Evolutionary conservation across 2,113 vertebrate species (phyloP), one percentile per base, ranked within the genome.

Genomic region (Nematolebias whitei): DNA sequence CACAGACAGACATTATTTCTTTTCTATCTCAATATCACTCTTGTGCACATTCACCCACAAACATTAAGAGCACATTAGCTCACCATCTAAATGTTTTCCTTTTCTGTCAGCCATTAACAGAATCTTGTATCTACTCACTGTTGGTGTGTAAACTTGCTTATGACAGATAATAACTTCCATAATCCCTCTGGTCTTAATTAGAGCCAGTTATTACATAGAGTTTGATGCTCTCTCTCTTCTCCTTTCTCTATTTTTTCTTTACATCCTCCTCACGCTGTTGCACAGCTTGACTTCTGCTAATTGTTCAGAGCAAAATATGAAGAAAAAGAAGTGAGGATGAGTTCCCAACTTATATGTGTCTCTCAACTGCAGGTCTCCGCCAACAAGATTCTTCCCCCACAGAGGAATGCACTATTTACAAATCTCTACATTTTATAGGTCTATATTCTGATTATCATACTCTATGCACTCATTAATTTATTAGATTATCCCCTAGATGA

Each of bases 151-250:
- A 87, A 89, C 72, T 84, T 87, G 82, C 86, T 89, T 91, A 88
- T 91, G 86, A 85, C 85, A 86, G 86, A 83, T 89, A 91, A 91
- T 91, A 91, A 89, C 85, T 88, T 79, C 79, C 80, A 69, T 76
- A 78, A 71, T 81, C 88, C 87, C 85, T 59, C 68, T 75, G 85
- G 87, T 84, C 79, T 87, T 88, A 89, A 91, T 91, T 91, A 91
- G 77, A 82, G 71, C 77, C 71, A 84, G 82, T 89, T 86, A 88
- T 84, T 85, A 83, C 71, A 50, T 22, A 71, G 51, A 68, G 78
- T 88, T 82, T 87, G 78, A 84, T 84, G 74, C 80, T 76, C 71
- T 61, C 57, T 69, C 66, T 51, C 50, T 39, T 54, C 52, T 74
- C 39, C 50, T n/a, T 50, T 60, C 38, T 61, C 20, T 62, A 13